phyloP scores from a whole-genome alignment of 2,888 invertebrate genomes.

The Balanococcus diminutus region DNA sequence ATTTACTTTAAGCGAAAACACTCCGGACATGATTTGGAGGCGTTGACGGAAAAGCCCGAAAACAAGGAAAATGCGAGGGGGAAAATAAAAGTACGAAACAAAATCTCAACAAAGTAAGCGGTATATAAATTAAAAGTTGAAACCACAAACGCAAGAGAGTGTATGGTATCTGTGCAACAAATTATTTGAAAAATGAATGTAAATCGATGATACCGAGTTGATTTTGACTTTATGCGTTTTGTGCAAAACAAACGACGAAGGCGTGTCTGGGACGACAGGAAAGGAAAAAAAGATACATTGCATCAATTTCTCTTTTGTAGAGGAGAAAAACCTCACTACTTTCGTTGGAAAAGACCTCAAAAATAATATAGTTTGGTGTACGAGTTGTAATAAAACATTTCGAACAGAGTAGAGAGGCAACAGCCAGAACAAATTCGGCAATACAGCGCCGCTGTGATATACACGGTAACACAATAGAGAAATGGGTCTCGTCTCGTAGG shows the following conservation, averaged over 20 bases:
- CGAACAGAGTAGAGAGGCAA: slow-evolving; percentile 28
- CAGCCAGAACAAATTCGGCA: slow-evolving; percentile 30
- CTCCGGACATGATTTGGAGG: background rate
- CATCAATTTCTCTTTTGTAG: background rate
- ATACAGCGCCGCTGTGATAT: slow-evolving; percentile 21
- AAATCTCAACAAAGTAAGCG: background rate
- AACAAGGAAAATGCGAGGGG: background rate
- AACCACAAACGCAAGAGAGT: background rate
- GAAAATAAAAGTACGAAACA: background rate
- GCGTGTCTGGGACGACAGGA: background rate
- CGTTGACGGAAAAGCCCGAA: background rate
- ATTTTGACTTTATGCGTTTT: slow-evolving; percentile 3
- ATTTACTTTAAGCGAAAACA: background rate
- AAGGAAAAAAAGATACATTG: slow-evolving; percentile 26
- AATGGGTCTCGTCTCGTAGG: slow-evolving; percentile 25
- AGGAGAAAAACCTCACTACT: background rate
- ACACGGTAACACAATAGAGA: slow-evolving; percentile 36
- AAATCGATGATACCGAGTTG: slow-evolving; percentile 14
- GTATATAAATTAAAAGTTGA: slow-evolving; percentile 7
- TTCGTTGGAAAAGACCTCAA: slow-evolving; percentile 14
- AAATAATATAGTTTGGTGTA: slow-evolving; percentile 26
- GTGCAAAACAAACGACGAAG: slow-evolving; percentile 27
- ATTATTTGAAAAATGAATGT: slow-evolving; percentile 27
- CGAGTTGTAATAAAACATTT: slow-evolving; percentile 30
- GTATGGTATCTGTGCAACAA: background rate